Base-by-base conservation (phyloP, 35 echinoderm and acorn worm species). In the Lytechinus pictus region DNA sequence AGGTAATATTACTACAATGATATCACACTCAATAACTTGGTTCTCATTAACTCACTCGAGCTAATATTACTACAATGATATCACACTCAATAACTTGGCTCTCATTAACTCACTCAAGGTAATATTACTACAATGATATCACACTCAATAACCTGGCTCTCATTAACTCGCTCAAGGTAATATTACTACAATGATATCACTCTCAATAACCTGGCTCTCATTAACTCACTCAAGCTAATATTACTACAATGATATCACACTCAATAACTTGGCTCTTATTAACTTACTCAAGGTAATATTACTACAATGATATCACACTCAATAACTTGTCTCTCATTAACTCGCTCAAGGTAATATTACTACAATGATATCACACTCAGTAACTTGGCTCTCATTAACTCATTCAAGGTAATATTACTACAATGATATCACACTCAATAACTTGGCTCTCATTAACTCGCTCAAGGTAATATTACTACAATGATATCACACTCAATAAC, bases 141-240 rank as follows among this genome's bases (percentile, higher is more conserved):
- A 99, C 98, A 51, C 95, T 99, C 87, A 99, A 99, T 95, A 99
- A 99, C 92, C 94, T 99, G 60, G 98, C 98, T 58, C 97, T 99
- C 58, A 99, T 99, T 27, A 99, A 99, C 94, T 99, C 98, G 54
- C 97, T 99, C 52, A 99, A 99, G n/a, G n/a, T n/a, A n/a, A n/a
- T n/a, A 99, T 55, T 99, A 99, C 55, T 99, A 99, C 94, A 99
- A 99, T 95, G 98, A 99, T 58, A 99, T 99, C 92, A 99, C 98
- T 27, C 95, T 99, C 87, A 99, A 99, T 95, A 99, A 99, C 92
- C 94, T 99, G 60, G 98, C 98, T 58, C 97, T 99, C 58, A 99
- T 99, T 27, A 99, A 99, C 94, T 99, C 98, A 71, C 97, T 99
- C 52, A 99, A 99, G n/a, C n/a, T n/a, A n/a, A n/a, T n/a, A 99